A percentile compares a stretch with the other conserved stretches of the same genome.
Evolutionary conservation across 2,888 invertebrate species (phyloP).

Genomic region (Pachycephus smyrnensis): DNA sequence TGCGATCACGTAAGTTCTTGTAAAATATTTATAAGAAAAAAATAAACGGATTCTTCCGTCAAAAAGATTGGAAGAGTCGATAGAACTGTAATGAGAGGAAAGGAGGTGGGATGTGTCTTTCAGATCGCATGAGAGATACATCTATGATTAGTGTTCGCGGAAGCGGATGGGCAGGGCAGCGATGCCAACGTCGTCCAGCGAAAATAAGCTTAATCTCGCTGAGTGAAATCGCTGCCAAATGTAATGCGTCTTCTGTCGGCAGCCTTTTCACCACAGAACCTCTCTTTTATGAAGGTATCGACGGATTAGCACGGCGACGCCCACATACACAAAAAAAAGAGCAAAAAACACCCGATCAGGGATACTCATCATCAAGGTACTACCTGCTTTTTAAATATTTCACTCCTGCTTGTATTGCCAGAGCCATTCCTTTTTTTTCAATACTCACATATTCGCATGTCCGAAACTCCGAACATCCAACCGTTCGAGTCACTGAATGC

Average conservation of each 20-base stretch:
- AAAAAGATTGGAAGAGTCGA: not conserved
- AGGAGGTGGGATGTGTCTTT: conserved; percentile 9
- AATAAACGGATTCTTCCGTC: not conserved
- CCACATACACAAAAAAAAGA: conserved; percentile 29
- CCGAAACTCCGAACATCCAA: too few species aligned
- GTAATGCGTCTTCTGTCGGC: conserved; percentile 57
- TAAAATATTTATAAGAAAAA: too few species aligned
- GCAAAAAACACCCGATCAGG: conserved; percentile 12
- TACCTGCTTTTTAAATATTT: conserved; percentile 58
- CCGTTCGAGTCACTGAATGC: too few species aligned
- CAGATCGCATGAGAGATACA: conserved; percentile 37
- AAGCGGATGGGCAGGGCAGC: conserved; percentile 9
- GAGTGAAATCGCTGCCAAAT: conserved; percentile 65
- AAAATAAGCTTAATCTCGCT: conserved; percentile 65
- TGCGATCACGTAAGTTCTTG: too few species aligned
- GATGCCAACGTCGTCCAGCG: conserved; percentile 40
- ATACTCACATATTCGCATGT: not conserved
- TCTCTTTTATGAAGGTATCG: conserved; percentile 40
- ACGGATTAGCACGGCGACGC: conserved; percentile 48
- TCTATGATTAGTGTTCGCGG: conserved; percentile 39
- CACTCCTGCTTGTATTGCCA: conserved; percentile 58
- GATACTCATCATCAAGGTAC: not conserved
- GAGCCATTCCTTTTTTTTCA: conserved; percentile 32
- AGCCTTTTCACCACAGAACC: conserved; percentile 20
- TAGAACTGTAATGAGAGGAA: not conserved